Base-by-base conservation (phyloP, 2,797 vertebrate genomes). In the Siniperca scherzeri region DNA sequence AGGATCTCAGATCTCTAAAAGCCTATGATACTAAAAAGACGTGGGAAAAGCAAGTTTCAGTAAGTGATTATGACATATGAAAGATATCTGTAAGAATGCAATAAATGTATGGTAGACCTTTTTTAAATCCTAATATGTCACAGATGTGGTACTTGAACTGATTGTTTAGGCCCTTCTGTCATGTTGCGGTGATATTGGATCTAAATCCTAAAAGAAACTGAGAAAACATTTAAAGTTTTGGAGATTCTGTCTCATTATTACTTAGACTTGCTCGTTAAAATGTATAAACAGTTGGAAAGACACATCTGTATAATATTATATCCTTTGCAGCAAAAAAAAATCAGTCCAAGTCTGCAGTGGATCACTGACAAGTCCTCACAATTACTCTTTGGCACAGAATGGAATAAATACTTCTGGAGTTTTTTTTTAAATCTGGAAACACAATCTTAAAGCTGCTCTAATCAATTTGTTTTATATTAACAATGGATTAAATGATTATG, bases 301-400 rank as follows among this genome's bases (percentile, higher is more conserved):
- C 80, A 82, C 89, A 90, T 89, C 82, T 84, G 85, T 79, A 68
- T 64, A 67, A 70, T 69, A 68, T 92, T 82, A 89, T 46, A 74
- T 64, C 40, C 25, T 71, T 42, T 57, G 68, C 22, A 78, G 59
- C 11, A 19, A n/a, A 66, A 52, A 52, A 60, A 38, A 72, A 6
- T 27, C 74, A 21, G 70, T 70, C 71, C 61, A 75, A 65, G 72
- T 59, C 82, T 81, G 82, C 55, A 52, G 50, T 38, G 64, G 78
- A 84, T 88, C 78, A 64, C 59, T 56, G 62, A 74, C 74, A 61
- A 75, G 10, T 62, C 57, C 38, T 68, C 44, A 65, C 75, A 83
- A 81, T 83, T 48, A 80, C 57, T 67, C 55, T 60, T 27, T 82
- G 78, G 74, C 78, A 57, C 64, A 52, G 36, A 59, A 40, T 30